Conservation (phyloP, 2,113 vertebrate genomes). For the Sialia sialis region DNA sequence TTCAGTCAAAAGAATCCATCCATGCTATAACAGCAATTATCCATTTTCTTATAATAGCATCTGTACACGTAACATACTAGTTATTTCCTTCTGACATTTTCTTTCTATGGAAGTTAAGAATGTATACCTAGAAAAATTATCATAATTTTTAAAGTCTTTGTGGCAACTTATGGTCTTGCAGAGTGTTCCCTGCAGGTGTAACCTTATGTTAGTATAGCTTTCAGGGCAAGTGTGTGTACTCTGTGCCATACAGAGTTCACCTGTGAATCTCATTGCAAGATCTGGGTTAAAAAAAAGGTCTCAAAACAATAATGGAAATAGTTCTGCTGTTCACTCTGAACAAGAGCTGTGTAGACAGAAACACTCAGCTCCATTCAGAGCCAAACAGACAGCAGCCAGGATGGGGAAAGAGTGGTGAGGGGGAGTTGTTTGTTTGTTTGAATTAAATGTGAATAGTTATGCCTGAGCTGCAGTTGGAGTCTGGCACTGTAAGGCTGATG, state of each 20-base stretch:
- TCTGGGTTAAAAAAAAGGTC: background rate
- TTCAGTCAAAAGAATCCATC: background rate
- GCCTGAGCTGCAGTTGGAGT: background rate
- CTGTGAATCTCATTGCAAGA: background rate
- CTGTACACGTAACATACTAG: background rate
- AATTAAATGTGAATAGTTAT: background rate
- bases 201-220: background rate
- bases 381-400: background rate
- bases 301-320: background rate
- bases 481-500: background rate
- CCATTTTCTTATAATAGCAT: background rate
- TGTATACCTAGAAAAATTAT: background rate
- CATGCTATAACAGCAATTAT: background rate
- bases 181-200: background rate
- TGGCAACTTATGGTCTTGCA: background rate
- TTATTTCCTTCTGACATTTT: background rate
- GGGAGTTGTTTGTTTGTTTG: conserved; percentile 7
- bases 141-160: background rate
- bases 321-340: background rate
- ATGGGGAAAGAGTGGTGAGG: background rate
- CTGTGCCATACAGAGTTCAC: background rate
- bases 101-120: background rate
- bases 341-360: background rate
- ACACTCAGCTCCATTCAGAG: background rate
- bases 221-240: fast-evolving